phyloP scores from a whole-genome alignment of 2,888 invertebrate species.

The Diaphora mendica region DNA sequence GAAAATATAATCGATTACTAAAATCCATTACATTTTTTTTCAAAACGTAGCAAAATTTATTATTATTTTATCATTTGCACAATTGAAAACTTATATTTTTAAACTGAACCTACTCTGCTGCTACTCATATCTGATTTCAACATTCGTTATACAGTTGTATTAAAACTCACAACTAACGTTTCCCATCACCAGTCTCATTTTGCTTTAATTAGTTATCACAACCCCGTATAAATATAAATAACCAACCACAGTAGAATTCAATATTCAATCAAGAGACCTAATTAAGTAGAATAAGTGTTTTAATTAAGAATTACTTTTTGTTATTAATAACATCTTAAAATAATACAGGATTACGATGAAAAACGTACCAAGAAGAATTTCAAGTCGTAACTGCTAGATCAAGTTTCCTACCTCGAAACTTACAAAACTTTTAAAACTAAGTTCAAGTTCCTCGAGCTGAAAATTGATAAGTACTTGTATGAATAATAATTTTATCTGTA shows the following conservation, averaged over 20 bases:
- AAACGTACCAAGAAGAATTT: slow-evolving; percentile 57
- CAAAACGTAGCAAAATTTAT: not conserved
- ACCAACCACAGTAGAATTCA: not conserved
- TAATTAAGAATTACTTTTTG: not conserved
- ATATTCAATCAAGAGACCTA: not conserved
- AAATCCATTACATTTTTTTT: too few species aligned
- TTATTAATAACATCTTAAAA: slow-evolving; percentile 12
- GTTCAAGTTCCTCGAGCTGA: slow-evolving; percentile 65
- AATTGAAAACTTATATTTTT: not conserved
- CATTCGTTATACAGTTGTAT: not conserved
- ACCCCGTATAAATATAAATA: not conserved
- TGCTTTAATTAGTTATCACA: not conserved
- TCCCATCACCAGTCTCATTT: not conserved
- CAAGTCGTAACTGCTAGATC: slow-evolving; percentile 70
- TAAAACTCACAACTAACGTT: not conserved
- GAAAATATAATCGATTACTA: too few species aligned
- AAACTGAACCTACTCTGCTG: not conserved
- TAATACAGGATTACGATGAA: slow-evolving; percentile 50
- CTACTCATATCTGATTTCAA: not conserved
- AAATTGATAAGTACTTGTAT: slow-evolving; percentile 67
- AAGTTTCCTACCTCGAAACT: slow-evolving; percentile 66
- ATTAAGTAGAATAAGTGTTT: not conserved
- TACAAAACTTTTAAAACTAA: slow-evolving; percentile 66
- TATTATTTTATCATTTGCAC: not conserved
- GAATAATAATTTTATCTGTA: slow-evolving; percentile 51